These are phyloP conservation scores for Protomyctophum bolini DNA, from an alignment of 2,113 vertebrate species.

Conservation along the genomic window DNA sequence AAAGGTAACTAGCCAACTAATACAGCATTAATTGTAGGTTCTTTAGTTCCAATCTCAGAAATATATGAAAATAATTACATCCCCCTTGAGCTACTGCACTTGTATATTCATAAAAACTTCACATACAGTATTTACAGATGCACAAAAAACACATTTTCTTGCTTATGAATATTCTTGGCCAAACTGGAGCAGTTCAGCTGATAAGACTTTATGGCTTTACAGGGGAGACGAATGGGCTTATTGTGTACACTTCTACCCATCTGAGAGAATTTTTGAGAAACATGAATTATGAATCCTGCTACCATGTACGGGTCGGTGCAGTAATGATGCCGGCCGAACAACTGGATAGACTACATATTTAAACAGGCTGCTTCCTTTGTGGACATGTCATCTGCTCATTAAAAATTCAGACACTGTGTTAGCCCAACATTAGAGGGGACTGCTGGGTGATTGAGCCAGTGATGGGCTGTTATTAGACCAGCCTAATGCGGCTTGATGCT, in stretches of 20 bases:
- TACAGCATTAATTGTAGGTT: too few relatives aligned
- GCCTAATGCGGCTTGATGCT: conserved; percentile 16
- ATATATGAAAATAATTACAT: conserved; percentile 60
- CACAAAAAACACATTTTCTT: conserved; percentile 42
- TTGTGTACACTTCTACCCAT: conserved; percentile 46
- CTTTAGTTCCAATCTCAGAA: conserved; percentile 63
- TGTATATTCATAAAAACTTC: conserved; percentile 51
- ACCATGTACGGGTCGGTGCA: conserved; percentile 44
- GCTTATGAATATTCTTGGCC: conserved; percentile 36
- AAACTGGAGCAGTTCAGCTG: conserved; percentile 34
- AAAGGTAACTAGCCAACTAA: too few relatives aligned
- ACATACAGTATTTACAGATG: conserved; percentile 33
- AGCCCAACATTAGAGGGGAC: conserved; percentile 28
- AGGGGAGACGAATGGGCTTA: conserved; percentile 36
- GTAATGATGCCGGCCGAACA: conserved; percentile 64
- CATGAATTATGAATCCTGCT: conserved; percentile 69
- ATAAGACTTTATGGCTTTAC: conserved; percentile 28
- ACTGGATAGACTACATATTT: conserved; percentile 70
- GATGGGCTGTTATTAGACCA: conserved; percentile 35
- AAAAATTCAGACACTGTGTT: conserved; percentile 61
- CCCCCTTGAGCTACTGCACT: conserved; percentile 59
- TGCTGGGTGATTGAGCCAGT: conserved; percentile 17
- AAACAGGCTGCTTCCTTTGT: conserved; percentile 62
- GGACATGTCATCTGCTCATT: conserved; percentile 57
- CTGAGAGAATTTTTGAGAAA: conserved; percentile 66